phyloP scores from a whole-genome alignment of 2,888 invertebrate genomes.

The Mythimna pallens region DNA sequence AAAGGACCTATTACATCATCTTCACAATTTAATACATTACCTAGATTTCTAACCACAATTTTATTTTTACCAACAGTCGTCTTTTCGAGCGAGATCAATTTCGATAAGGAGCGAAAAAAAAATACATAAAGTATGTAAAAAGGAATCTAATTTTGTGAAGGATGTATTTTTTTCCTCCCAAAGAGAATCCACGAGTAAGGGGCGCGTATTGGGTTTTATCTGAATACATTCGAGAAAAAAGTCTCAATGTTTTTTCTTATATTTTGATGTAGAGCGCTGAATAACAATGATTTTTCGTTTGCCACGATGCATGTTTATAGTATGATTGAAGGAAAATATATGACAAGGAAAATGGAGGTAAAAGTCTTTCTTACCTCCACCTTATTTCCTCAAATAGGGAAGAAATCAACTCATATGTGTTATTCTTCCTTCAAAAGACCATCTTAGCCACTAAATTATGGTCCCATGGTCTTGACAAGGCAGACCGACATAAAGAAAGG shows the following conservation, averaged over 20 bases:
- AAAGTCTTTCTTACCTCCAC: too few species aligned
- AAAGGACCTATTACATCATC: neutral
- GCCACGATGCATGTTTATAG: neutral
- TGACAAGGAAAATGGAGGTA: neutral
- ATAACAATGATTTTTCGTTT: constrained; percentile 36
- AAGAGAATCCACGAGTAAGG: constrained; percentile 56
- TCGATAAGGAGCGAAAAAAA: constrained; percentile 58
- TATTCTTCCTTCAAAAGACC: neutral
- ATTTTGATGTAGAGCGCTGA: constrained; percentile 31
- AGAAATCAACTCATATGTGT: neutral
- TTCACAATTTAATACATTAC: constrained; percentile 13
- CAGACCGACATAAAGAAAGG: neutral
- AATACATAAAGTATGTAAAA: constrained; percentile 57
- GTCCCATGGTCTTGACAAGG: neutral
- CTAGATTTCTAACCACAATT: constrained; percentile 16
- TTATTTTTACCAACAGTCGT: constrained; percentile 13
- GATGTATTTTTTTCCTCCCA: constrained; percentile 59
- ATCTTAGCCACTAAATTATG: neutral
- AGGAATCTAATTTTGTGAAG: constrained; percentile 64
- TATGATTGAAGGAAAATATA: neutral
- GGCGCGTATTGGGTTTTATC: constrained; percentile 47
- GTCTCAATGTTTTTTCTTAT: constrained; percentile 48
- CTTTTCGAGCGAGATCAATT: constrained; percentile 59
- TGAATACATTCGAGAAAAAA: constrained; percentile 50
- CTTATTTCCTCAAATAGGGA: too few species aligned